These are phyloP conservation scores for Mactra quadrangularis DNA, from an alignment of 1,140 invertebrate genomes.

Conservation along the genomic window DNA sequence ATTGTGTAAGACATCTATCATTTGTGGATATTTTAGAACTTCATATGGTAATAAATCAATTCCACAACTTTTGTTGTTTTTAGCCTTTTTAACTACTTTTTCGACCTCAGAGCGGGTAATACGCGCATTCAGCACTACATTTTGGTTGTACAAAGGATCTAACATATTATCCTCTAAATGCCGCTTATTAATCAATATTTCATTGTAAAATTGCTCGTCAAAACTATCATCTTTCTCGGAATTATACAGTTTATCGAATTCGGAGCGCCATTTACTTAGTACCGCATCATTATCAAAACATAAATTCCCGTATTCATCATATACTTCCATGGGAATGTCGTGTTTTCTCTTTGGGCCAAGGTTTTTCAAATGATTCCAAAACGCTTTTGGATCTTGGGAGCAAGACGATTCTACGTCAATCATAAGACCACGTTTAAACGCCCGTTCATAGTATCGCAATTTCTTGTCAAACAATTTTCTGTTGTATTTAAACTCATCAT, in stretches of 20 bases:
- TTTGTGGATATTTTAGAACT: slow-evolving; percentile 5
- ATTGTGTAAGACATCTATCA: no score
- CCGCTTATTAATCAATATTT: slow-evolving; percentile 6
- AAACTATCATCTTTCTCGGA: neutral
- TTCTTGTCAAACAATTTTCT: slow-evolving; percentile 47
- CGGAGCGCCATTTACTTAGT: neutral
- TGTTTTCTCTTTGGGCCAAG: slow-evolving; percentile 11
- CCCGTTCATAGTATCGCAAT: slow-evolving; percentile 22
- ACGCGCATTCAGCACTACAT: neutral
- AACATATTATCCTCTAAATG: slow-evolving; percentile 6
- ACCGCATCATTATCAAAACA: neutral
- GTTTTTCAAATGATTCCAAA: slow-evolving; percentile 16
- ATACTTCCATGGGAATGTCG: slow-evolving; percentile 9
- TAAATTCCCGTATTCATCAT: neutral
- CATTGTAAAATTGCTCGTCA: slow-evolving; percentile 22
- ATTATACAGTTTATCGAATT: neutral
- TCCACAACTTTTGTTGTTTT: neutral
- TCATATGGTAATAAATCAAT: neutral
- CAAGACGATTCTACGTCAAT: slow-evolving; percentile 43
- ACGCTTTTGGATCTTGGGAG: slow-evolving; percentile 43
- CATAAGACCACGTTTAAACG: neutral
- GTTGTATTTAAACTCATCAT: slow-evolving; percentile 1
- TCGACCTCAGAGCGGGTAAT: neutral
- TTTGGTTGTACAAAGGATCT: neutral
- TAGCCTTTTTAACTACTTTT: neutral